Evolutionary conservation across 2,113 vertebrate species (phyloP).

Genomic region (Podilymbus podiceps): DNA sequence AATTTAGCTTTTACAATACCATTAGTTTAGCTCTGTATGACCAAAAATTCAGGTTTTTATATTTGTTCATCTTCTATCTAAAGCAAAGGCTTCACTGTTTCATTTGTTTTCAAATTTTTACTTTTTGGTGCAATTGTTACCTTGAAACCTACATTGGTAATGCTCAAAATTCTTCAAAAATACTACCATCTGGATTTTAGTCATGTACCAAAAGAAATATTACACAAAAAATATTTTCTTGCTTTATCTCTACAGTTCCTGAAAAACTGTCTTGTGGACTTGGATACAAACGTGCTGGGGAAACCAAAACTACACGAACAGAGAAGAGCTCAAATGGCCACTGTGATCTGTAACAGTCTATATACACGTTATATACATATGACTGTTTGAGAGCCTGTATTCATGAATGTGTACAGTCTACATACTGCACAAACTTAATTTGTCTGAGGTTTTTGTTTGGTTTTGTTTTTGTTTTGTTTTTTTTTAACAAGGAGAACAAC

Average conservation of each 20-base stretch:
- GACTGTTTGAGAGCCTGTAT: not conserved
- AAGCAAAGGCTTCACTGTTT: not conserved
- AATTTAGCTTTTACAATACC: not conserved
- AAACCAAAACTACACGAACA: not conserved
- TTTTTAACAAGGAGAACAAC: not conserved
- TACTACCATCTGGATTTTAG: slow-evolving; percentile 63
- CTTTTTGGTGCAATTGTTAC: not conserved
- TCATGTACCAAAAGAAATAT: slow-evolving; percentile 51
- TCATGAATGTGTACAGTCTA: not conserved
- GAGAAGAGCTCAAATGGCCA: not conserved
- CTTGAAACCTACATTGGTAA: slow-evolving; percentile 1
- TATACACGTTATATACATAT: not conserved
- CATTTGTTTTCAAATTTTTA: not conserved
- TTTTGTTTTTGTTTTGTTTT: not conserved
- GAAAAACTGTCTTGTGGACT: slow-evolving; percentile 3
- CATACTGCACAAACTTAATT: not conserved
- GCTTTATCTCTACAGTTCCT: slow-evolving; percentile 25
- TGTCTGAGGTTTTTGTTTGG: not conserved
- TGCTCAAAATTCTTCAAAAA: slow-evolving; percentile 58
- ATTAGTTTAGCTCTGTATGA: not conserved
- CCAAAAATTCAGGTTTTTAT: not conserved
- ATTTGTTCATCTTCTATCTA: not conserved
- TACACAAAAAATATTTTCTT: slow-evolving; percentile 48
- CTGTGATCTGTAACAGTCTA: not conserved
- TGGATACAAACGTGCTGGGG: not conserved